Evolutionary conservation across 2,797 vertebrate species (phyloP).

Genomic region (Malurus leucopterus): DNA sequence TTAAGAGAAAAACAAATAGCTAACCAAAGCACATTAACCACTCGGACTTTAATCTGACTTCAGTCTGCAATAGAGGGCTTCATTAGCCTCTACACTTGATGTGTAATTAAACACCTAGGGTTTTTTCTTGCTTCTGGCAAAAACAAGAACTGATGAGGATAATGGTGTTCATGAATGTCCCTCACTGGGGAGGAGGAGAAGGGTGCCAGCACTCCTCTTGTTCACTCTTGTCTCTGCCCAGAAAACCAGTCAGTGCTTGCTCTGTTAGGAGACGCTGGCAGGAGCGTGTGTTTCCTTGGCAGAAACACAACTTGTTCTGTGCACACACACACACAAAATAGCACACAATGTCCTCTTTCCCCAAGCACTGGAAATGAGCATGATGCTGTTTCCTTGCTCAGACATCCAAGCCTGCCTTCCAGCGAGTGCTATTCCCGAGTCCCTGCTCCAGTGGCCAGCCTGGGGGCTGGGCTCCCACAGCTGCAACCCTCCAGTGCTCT

Average conservation of each 20-base stretch:
- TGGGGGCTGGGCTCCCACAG: neutral
- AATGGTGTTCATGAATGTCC: rapidly evolving
- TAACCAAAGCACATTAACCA: conserved; percentile 6
- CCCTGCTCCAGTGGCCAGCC: neutral
- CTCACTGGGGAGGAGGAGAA: neutral
- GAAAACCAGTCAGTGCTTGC: neutral
- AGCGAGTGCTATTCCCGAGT: rapidly evolving
- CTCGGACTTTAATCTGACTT: neutral
- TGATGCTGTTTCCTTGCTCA: neutral
- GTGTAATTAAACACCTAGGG: neutral
- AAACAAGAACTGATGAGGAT: neutral
- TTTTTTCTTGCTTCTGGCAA: neutral
- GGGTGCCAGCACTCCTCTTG: neutral
- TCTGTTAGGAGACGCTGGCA: neutral
- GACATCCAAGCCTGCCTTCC: neutral
- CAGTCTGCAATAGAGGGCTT: neutral
- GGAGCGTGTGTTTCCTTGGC: neutral
- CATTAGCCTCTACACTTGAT: neutral
- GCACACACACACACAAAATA: neutral
- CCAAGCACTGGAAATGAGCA: neutral
- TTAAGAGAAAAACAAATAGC: conserved; percentile 39
- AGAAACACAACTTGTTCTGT: neutral
- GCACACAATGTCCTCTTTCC: conserved; percentile 9
- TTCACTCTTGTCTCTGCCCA: neutral
- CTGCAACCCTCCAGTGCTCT: rapidly evolving